Percentiles rank a stretch among this genome's conserved stretches.
phyloP scores from a whole-genome alignment of 2,113 vertebrate genomes.

The Ahaetulla prasina region DNA sequence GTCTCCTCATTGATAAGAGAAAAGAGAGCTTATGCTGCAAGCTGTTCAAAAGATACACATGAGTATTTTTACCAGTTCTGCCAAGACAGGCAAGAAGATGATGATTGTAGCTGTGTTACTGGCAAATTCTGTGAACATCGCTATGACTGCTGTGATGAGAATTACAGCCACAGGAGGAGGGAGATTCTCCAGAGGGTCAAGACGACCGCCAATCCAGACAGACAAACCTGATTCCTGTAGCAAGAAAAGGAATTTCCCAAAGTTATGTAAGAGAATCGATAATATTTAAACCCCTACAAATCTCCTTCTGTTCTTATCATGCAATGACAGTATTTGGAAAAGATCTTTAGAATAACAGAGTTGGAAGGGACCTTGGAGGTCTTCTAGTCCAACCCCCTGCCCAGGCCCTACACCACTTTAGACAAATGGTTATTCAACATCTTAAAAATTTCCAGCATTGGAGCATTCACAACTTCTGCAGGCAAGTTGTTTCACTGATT shows the following conservation, averaged over 20 bases:
- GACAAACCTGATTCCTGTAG: constrained; percentile 91
- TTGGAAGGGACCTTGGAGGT: no score
- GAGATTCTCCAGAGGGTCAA: constrained; percentile 84
- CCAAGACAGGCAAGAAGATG: constrained; percentile 90
- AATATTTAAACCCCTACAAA: not conserved
- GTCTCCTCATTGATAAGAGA: not conserved
- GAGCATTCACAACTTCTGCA: no score
- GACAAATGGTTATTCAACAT: no score
- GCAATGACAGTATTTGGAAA: not conserved
- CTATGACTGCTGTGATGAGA: constrained; percentile 82
- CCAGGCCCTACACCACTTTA: no score
- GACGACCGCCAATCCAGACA: constrained; percentile 84
- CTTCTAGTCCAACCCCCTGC: no score
- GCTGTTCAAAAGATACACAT: not conserved
- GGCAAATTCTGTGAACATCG: constrained; percentile 94
- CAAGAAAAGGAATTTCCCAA: not conserved
- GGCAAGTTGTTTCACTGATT: no score
- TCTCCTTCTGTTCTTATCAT: not conserved
- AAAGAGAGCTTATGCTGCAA: not conserved
- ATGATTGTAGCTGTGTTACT: constrained; percentile 97
- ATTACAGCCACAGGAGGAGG: constrained; percentile 82
- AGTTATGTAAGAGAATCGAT: not conserved
- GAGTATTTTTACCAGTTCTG: constrained; percentile 83
- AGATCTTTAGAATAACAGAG: no score
- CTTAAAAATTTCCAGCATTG: no score